Percentiles rank a stretch among this genome's conserved stretches.
phyloP scores from a whole-genome alignment of 2,888 invertebrate genomes.

The Ferdinandea cuprea region DNA sequence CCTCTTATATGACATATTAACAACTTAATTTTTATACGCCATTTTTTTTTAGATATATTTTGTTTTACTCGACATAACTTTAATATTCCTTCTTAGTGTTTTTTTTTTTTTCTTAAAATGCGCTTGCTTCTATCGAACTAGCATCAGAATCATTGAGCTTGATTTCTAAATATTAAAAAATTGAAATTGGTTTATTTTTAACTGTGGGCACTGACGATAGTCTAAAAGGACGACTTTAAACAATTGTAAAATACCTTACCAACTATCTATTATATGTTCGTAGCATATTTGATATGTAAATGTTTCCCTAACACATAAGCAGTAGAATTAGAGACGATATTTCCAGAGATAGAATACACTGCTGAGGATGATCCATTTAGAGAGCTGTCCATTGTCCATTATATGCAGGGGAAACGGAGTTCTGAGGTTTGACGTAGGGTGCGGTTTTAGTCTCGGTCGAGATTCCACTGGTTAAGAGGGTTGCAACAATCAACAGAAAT shows the following conservation, averaged over 20 bases:
- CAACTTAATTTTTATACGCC: slow-evolving; percentile 16
- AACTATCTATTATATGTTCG: slow-evolving; percentile 25
- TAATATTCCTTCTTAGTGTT: slow-evolving; percentile 4
- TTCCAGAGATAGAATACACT: slow-evolving; percentile 52
- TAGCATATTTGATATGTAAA: slow-evolving; percentile 43
- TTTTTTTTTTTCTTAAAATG: slow-evolving; percentile 6
- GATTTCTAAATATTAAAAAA: slow-evolving; percentile 19
- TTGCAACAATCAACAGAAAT: slow-evolving; percentile 29
- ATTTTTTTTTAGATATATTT: slow-evolving; percentile 27
- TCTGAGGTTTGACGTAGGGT: slow-evolving; percentile 36
- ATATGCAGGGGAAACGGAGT: slow-evolving; percentile 4
- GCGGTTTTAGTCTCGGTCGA: slow-evolving; percentile 9
- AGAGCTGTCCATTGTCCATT: slow-evolving; percentile 22
- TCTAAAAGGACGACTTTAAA: slow-evolving; percentile 14
- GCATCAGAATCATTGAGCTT: slow-evolving; percentile 18
- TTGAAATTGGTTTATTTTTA: slow-evolving; percentile 12
- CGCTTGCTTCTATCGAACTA: slow-evolving; percentile 42
- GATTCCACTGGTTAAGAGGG: slow-evolving; percentile 12
- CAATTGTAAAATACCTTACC: slow-evolving; percentile 18
- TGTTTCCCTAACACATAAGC: slow-evolving; percentile 40
- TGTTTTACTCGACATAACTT: slow-evolving; percentile 42
- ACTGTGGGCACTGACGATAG: slow-evolving; percentile 51
- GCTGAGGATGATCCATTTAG: slow-evolving; percentile 14
- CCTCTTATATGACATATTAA: slow-evolving; percentile 32
- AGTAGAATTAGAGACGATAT: slow-evolving; percentile 57